A percentile compares a stretch with the other conserved stretches of the same genome.
phyloP scores from a whole-genome alignment of 1,140 invertebrate species.

The Anastrepha obliqua region DNA sequence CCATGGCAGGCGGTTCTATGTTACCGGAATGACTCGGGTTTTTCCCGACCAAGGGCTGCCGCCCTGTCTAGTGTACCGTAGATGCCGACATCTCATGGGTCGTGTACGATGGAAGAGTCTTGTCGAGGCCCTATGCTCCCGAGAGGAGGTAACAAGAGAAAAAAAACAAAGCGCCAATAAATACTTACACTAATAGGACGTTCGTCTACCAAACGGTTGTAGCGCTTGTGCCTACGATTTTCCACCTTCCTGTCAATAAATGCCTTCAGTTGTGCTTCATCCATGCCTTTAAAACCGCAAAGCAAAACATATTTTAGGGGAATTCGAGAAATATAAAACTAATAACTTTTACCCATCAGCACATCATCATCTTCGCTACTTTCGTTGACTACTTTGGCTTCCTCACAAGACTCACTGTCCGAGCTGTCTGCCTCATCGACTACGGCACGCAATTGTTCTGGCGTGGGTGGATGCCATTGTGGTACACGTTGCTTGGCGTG shows the following conservation, averaged over 20 bases:
- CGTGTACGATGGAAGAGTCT: no score
- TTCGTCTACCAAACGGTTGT: constrained; percentile 78
- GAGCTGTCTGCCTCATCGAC: constrained; percentile 53
- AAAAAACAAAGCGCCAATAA: no score
- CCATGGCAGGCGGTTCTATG: no score
- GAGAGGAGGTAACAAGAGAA: no score
- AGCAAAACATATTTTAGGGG: neutral
- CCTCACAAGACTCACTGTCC: constrained; percentile 56
- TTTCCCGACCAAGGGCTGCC: no score
- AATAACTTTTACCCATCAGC: neutral
- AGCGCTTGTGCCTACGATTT: constrained; percentile 64
- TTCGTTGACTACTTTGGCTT: neutral
- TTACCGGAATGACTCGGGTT: no score
- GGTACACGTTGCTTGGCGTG: constrained; percentile 87
- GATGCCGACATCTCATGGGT: no score
- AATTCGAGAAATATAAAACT: neutral
- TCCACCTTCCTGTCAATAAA: constrained; percentile 62
- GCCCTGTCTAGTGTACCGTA: no score
- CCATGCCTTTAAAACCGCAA: constrained; percentile 36
- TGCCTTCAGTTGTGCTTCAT: constrained; percentile 58
- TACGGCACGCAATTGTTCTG: constrained; percentile 41
- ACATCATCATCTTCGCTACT: constrained; percentile 56
- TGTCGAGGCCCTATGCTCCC: no score
- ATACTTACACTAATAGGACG: constrained; percentile 82
- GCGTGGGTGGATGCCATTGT: constrained; percentile 90